Evolutionary conservation across 2,888 invertebrate species (phyloP).

Genomic region (Cosmopolites sordidus): DNA sequence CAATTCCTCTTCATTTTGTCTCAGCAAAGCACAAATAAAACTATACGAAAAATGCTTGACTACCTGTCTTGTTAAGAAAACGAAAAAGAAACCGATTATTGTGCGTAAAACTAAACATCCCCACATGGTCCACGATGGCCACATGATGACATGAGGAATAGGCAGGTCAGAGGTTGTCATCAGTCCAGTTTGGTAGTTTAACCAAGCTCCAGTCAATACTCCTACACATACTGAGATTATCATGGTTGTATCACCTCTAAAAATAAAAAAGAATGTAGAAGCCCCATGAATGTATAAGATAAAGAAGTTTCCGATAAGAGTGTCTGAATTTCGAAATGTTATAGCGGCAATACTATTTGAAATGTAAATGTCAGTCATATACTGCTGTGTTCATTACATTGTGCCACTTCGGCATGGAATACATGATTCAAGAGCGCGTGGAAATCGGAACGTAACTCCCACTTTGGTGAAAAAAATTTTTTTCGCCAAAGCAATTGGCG

Average conservation of each 20-base stretch:
- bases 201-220: constrained; percentile 75
- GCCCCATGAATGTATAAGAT: too few relatives aligned
- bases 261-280: constrained; percentile 48
- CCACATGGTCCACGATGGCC: constrained; percentile 72
- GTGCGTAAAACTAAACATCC: constrained; percentile 66
- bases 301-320: too few relatives aligned
- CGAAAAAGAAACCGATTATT: constrained; percentile 69
- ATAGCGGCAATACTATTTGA: too few relatives aligned
- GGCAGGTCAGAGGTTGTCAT: constrained; percentile 56
- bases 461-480: too few relatives aligned
- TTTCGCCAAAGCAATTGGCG: too few relatives aligned
- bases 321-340: too few relatives aligned
- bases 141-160: constrained; percentile 69
- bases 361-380: too few relatives aligned
- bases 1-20: constrained; percentile 62
- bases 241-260: constrained; percentile 85
- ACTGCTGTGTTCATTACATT: too few relatives aligned
- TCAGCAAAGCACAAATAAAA: constrained; percentile 64
- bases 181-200: constrained; percentile 76
- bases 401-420: too few relatives aligned
- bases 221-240: constrained; percentile 80
- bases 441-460: too few relatives aligned
- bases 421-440: too few relatives aligned
- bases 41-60: constrained; percentile 68
- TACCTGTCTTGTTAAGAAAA: constrained; percentile 64